A percentile compares a stretch with the other conserved stretches of the same genome.
Evolutionary conservation across 2,113 vertebrate genomes (phyloP).

Genomic region (Rhynchomys soricoides): DNA sequence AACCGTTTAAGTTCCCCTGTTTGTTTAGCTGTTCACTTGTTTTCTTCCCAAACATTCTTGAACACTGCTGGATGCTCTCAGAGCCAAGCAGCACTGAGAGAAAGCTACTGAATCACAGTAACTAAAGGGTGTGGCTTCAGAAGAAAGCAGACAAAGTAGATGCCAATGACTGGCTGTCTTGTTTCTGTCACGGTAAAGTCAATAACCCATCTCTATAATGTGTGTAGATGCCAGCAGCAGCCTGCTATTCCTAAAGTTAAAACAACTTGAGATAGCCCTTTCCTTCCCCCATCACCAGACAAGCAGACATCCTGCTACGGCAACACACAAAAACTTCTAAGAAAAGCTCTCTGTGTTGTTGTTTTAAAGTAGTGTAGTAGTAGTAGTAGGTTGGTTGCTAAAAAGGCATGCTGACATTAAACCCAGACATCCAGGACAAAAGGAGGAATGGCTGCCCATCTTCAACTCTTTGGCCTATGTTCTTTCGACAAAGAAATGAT

Average conservation of each 20-base stretch:
- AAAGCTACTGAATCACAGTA: neutral
- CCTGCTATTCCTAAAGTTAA: neutral
- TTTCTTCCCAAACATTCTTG: slow-evolving; percentile 44
- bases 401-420: neutral
- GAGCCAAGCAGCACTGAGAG: neutral
- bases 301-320: neutral
- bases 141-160: neutral
- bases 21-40: neutral
- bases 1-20: neutral
- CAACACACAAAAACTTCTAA: neutral
- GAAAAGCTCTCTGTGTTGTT: neutral
- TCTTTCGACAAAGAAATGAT: neutral
- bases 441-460: neutral
- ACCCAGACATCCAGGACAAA: neutral
- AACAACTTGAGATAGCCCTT: neutral
- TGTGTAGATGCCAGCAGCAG: neutral
- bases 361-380: neutral
- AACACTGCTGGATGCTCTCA: neutral
- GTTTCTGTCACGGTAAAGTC: neutral
- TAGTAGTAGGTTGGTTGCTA: neutral
- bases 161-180: neutral
- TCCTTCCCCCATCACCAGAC: neutral
- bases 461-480: neutral
- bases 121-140: neutral
- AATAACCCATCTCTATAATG: neutral